phyloP scores from a whole-genome alignment of 2,113 vertebrate genomes.

The Macrotus californicus region DNA sequence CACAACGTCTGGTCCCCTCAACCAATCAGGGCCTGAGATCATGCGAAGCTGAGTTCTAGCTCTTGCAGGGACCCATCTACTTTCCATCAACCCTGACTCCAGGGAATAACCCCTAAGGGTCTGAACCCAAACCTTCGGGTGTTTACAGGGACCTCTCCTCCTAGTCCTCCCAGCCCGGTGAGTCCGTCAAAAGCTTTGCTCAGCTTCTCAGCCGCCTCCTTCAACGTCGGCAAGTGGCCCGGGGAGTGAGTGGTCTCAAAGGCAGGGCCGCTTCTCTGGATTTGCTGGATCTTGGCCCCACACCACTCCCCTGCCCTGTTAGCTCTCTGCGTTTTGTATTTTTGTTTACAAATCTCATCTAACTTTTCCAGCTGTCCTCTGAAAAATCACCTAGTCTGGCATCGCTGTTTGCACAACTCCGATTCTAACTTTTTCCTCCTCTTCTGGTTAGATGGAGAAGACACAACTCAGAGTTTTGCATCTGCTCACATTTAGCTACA shows the following conservation, averaged over 20 bases:
- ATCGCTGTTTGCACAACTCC: neutral
- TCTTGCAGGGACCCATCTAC: no score
- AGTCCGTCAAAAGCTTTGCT: neutral
- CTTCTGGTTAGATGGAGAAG: slow-evolving; percentile 27
- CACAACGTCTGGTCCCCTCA: neutral
- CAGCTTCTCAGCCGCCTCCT: neutral
- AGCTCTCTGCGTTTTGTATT: neutral
- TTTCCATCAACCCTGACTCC: neutral
- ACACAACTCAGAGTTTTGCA: neutral
- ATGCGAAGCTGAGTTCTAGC: no score
- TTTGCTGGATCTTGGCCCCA: neutral
- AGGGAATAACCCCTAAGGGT: neutral
- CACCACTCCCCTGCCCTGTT: neutral
- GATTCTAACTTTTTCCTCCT: neutral
- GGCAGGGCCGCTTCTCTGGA: neutral
- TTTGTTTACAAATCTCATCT: neutral
- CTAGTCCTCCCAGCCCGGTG: neutral
- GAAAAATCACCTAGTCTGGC: neutral
- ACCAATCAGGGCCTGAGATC: neutral
- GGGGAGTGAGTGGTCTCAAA: neutral
- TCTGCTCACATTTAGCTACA: neutral
- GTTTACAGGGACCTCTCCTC: neutral
- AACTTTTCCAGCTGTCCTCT: neutral
- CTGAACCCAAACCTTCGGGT: neutral
- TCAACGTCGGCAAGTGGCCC: neutral